These are phyloP conservation scores for Scaptomyza tumidula DNA, from an alignment of 2,888 invertebrate genomes.

Conservation along the genomic window DNA sequence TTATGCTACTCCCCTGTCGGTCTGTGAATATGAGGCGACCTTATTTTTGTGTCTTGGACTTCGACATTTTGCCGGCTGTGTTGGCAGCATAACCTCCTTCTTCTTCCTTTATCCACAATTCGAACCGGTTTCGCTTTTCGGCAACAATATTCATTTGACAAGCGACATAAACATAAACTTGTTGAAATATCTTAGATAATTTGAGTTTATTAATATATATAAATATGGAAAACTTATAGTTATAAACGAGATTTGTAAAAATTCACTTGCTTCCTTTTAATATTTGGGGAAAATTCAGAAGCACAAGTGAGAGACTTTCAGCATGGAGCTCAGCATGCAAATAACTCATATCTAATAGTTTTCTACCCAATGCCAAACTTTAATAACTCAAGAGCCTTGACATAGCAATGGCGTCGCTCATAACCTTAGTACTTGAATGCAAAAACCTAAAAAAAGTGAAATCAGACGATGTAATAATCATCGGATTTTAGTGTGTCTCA, in stretches of 20 bases:
- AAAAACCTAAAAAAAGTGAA: conserved; percentile 41
- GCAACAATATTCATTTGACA: conserved; percentile 29
- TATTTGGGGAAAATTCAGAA: not conserved
- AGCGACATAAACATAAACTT: conserved; percentile 33
- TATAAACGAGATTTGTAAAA: not conserved
- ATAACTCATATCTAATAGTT: not conserved
- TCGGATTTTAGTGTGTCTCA: conserved; percentile 9
- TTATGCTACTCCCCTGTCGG: too few species aligned
- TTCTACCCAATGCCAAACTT: not conserved
- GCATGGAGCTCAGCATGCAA: too few species aligned
- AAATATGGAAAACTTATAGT: conserved; percentile 5
- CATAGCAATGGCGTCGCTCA: conserved; percentile 7
- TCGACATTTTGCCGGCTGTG: conserved; percentile 69
- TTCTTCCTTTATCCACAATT: not conserved
- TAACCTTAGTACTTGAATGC: conserved; percentile 33
- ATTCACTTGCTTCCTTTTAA: too few species aligned
- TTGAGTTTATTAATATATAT: not conserved
- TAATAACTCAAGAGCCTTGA: conserved; percentile 29
- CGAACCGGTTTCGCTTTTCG: conserved; percentile 53
- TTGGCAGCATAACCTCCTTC: conserved; percentile 10
- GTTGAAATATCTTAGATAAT: conserved; percentile 36
- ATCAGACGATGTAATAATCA: conserved; percentile 28
- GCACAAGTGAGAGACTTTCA: too few species aligned
- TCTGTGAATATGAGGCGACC: conserved; percentile 33
- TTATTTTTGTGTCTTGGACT: conserved; percentile 57